Evolutionary conservation across 2,888 invertebrate species (phyloP).

Genomic region (Coelogynopora nodosa): DNA sequence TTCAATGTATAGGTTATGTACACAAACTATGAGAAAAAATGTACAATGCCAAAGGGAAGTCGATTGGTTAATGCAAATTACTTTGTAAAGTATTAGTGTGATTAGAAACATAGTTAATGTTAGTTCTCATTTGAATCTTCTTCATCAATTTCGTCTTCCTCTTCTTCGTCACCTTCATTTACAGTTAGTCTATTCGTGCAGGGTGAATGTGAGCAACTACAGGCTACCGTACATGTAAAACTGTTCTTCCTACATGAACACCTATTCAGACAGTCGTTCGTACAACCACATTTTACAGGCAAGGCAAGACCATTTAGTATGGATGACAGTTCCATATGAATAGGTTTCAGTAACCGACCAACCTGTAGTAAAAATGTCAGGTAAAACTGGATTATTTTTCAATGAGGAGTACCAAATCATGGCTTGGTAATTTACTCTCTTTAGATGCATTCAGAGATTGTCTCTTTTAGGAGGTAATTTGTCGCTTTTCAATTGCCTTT

Average conservation of each 20-base stretch:
- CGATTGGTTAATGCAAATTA: not conserved
- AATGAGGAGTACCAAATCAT: slow-evolving; percentile 11
- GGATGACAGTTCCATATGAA: not conserved
- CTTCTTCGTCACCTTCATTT: not conserved
- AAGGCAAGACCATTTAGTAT: not conserved
- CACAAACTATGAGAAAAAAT: not conserved
- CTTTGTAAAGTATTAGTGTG: not conserved
- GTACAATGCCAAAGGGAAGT: not conserved
- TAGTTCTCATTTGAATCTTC: not conserved
- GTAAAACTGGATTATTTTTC: slow-evolving; percentile 23
- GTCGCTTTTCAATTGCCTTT: too few relatives aligned
- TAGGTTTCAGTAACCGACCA: slow-evolving; percentile 11
- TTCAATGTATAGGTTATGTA: not conserved
- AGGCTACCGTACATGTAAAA: not conserved
- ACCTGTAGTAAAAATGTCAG: slow-evolving; percentile 13
- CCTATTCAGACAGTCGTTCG: not conserved
- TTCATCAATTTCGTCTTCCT: not conserved
- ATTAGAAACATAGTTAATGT: not conserved
- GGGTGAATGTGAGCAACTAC: not conserved
- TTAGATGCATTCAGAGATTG: slow-evolving; percentile 18
- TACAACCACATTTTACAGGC: not conserved
- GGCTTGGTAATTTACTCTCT: slow-evolving; percentile 31
- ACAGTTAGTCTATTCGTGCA: not conserved
- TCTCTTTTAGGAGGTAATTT: slow-evolving; percentile 2
- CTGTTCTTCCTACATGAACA: not conserved